Base-by-base conservation (phyloP, 2,888 invertebrate genomes). In the Cephus nigrinus region DNA sequence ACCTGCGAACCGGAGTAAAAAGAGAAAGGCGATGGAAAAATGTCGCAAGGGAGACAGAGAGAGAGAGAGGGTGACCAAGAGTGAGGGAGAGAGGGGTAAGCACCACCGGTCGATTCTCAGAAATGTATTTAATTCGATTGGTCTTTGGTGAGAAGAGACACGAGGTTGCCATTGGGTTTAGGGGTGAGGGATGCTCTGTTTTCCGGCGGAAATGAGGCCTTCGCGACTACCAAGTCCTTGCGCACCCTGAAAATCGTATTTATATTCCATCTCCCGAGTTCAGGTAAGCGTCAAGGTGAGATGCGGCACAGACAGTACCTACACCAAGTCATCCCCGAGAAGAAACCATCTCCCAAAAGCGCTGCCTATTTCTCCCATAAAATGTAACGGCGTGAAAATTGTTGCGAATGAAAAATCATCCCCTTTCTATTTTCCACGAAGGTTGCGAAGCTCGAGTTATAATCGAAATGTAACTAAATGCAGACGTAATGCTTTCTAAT, bases 131-230 rank as follows among this genome's bases (percentile, higher is more conserved):
- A 88, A 89, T 89, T 88, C 86, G 86, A 89, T 89, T 89, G 88
- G 83, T 82, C 84, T 85, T 83, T 83, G 81, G 82, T 76, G 82
- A 79, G 81, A 81, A 76, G 36, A 71, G 74, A 72, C 77, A 72
- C 55, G 35, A 30, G 74, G 55, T 31, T 31, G 31, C 12, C 40
- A 23, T 55, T 55, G n/a, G 34, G 23, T 33, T 73, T 76, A 79
- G 80, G 82, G 86, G 73, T 78, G 88, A 83, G 85, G 83, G 86
- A 82, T 86, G 85, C 85, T 88, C 87, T 87, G 89, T 89, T 90
- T 55, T 90, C 90, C 90, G 88, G 83, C 88, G 90, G 90, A 90
- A 90, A 90, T 90, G 89, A 90, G 87, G 85, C 86, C 87, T 87
- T 88, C 86, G 88, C 86, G 86, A 84, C 85, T 83, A 83, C 81